Conservation (phyloP, 2,888 invertebrate species). For the Drosophila mayaguana region DNA sequence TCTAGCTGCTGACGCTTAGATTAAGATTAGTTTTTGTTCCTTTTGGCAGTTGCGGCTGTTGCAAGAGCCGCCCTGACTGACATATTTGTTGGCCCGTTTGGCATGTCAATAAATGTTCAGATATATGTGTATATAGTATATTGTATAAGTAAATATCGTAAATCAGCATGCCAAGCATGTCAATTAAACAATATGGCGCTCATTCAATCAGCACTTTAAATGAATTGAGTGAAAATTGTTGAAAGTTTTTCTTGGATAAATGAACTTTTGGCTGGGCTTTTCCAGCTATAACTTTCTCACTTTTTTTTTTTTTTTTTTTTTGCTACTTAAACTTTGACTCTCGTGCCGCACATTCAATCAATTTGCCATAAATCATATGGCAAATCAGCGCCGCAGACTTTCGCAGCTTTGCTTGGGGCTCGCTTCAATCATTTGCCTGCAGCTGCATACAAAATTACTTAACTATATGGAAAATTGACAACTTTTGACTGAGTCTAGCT, state of each 20-base stretch:
- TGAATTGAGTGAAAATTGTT: neutral
- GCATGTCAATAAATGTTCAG: constrained; percentile 28
- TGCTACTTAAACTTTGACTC: neutral
- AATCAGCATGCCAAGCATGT: constrained; percentile 50
- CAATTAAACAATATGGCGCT: constrained; percentile 37
- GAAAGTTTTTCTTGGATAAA: neutral
- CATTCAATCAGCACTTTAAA: constrained; percentile 10
- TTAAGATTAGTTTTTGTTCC: constrained; percentile 63
- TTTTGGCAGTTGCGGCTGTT: constrained; percentile 26
- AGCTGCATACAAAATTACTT: constrained; percentile 68
- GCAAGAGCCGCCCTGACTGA: constrained; percentile 33
- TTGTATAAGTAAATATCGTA: constrained; percentile 37
- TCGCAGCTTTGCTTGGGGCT: constrained; percentile 6
- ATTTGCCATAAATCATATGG: constrained; percentile 68
- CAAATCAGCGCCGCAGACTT: constrained; percentile 11
- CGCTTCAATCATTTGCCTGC: constrained; percentile 3
- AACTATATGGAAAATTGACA: constrained; percentile 80
- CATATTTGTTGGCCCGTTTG: constrained; percentile 35
- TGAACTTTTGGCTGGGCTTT: neutral
- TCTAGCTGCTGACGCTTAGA: constrained; percentile 64
- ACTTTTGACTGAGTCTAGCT: constrained; percentile 65
- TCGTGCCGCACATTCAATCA: constrained; percentile 58
- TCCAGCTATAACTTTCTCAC: neutral
- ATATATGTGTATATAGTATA: neutral
- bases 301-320: neutral